Evolutionary conservation across 2,888 invertebrate genomes (phyloP).

Genomic region (Nemoura dubitans): DNA sequence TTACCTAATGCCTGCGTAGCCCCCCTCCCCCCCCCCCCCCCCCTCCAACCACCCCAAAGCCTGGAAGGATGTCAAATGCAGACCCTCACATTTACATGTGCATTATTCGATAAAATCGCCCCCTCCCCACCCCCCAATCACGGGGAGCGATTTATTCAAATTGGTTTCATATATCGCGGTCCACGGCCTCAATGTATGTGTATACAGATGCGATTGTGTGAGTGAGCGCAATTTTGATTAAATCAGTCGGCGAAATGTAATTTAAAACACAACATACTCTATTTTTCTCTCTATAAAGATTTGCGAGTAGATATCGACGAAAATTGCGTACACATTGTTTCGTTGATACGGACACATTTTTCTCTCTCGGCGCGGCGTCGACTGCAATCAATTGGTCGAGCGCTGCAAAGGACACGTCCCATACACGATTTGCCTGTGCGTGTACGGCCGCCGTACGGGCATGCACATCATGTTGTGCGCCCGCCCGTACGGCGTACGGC

Average conservation of each 20-base stretch:
- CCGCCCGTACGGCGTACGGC: no score
- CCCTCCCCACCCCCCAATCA: not conserved
- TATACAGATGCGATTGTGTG: not conserved
- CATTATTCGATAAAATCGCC: not conserved
- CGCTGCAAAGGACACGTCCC: not conserved
- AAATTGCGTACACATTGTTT: no score
- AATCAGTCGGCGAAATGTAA: not conserved
- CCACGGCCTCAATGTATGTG: not conserved
- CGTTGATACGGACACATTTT: not conserved
- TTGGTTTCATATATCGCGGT: constrained; percentile 3
- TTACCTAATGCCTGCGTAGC: not conserved
- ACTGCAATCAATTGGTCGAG: not conserved
- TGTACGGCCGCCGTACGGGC: not conserved
- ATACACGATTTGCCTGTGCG: not conserved
- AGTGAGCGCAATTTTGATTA: not conserved
- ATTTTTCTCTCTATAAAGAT: constrained; percentile 12
- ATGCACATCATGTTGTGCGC: no score
- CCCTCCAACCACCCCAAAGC: no score
- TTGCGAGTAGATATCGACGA: not conserved
- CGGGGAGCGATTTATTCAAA: not conserved
- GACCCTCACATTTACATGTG: not conserved
- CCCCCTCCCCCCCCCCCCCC: no score
- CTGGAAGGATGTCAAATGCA: not conserved
- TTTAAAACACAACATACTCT: not conserved
- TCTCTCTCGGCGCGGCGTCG: not conserved